Percentiles rank a stretch among this genome's conserved stretches.
These are phyloP conservation scores for Stratiomys singularior DNA, from an alignment of 2,888 invertebrate species.

Conservation along the genomic window DNA sequence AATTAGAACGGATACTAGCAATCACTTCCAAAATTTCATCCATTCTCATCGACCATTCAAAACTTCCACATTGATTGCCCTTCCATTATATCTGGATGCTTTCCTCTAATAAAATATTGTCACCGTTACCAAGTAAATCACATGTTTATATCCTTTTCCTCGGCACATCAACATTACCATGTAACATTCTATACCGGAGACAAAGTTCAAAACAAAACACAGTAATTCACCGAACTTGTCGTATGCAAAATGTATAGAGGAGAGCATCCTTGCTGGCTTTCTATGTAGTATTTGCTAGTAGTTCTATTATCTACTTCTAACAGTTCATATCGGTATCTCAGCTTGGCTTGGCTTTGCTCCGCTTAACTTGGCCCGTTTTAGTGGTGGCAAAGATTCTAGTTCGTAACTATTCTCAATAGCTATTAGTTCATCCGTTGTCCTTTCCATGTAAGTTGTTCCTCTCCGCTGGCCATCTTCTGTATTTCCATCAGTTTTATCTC, in stretches of 20 bases:
- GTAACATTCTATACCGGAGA: neutral
- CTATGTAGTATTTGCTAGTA: conserved; percentile 15
- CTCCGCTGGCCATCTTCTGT: neutral
- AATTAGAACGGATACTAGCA: too few species aligned
- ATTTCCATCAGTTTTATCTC: neutral
- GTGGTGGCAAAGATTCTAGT: conserved; percentile 1
- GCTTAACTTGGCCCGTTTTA: neutral
- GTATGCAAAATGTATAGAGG: conserved; percentile 22
- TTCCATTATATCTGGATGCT: too few species aligned
- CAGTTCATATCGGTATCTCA: conserved; percentile 7
- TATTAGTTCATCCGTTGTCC: conserved; percentile 30
- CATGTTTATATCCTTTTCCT: neutral
- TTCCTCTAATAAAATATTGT: too few species aligned
- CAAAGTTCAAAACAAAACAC: conserved; percentile 39
- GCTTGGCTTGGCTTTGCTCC: too few species aligned
- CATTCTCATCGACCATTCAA: too few species aligned
- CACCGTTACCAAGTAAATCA: too few species aligned
- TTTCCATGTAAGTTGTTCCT: neutral
- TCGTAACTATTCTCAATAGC: conserved; percentile 16
- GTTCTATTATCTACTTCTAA: conserved; percentile 32
- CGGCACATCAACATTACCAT: neutral
- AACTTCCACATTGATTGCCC: too few species aligned
- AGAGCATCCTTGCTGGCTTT: neutral
- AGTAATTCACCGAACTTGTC: conserved; percentile 34
- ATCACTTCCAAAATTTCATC: too few species aligned